phyloP scores from a whole-genome alignment of 2,797 vertebrate species.

The Hydrolagus colliei region DNA sequence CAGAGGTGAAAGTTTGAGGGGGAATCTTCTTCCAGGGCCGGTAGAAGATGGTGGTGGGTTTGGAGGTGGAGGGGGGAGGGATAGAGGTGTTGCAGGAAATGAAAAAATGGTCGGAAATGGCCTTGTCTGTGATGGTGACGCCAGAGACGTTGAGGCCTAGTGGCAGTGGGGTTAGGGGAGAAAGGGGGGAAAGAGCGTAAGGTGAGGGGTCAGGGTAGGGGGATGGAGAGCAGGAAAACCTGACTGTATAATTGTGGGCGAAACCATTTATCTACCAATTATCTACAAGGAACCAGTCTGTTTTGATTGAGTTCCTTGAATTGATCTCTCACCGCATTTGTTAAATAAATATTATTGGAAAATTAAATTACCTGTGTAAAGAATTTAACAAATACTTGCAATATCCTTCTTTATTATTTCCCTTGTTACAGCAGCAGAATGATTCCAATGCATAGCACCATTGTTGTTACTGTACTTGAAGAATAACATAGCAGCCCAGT shows the following conservation, averaged over 20 bases:
- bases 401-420: background rate
- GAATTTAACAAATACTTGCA: background rate
- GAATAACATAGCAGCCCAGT: slow-evolving; percentile 12
- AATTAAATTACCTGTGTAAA: background rate
- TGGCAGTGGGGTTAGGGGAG: too few relatives aligned
- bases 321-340: background rate
- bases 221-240: too few relatives aligned
- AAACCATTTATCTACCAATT: background rate
- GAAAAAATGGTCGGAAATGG: too few relatives aligned
- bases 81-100: too few relatives aligned
- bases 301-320: background rate
- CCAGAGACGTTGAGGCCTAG: too few relatives aligned
- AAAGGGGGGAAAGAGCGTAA: too few relatives aligned
- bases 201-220: too few relatives aligned
- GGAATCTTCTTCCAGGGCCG: too few relatives aligned
- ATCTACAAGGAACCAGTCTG: background rate
- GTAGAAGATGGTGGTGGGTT: too few relatives aligned
- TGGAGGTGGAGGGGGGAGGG: too few relatives aligned
- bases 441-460: background rate
- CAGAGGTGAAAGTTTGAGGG: too few relatives aligned
- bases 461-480: background rate
- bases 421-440: background rate
- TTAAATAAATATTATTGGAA: background rate
- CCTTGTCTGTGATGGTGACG: too few relatives aligned
- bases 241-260: background rate